Percentiles rank a stretch among this genome's conserved stretches.
phyloP scores from a whole-genome alignment of 2,888 invertebrate genomes.

The Adelphocoris suturalis region DNA sequence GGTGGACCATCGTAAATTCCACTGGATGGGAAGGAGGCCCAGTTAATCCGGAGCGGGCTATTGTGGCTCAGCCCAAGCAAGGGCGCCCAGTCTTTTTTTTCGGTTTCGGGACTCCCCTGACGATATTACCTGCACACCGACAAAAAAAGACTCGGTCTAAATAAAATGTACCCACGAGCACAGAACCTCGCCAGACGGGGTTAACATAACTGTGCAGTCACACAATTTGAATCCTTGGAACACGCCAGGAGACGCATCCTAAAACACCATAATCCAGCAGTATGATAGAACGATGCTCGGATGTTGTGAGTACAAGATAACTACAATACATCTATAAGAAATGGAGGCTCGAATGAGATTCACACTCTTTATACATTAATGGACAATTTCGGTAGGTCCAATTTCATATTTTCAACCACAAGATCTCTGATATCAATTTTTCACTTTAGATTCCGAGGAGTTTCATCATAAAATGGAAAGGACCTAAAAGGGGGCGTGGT shows the following conservation, averaged over 20 bases:
- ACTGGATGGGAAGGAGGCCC: neutral
- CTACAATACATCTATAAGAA: too few relatives aligned
- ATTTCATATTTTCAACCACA: too few relatives aligned
- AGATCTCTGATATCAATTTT: too few relatives aligned
- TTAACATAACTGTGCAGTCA: neutral
- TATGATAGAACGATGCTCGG: too few relatives aligned
- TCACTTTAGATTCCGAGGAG: too few relatives aligned
- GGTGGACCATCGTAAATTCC: constrained; percentile 15
- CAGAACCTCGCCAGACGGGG: neutral
- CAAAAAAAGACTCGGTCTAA: neutral
- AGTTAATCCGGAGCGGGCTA: constrained; percentile 24
- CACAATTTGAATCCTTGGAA: neutral
- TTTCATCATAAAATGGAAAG: too few relatives aligned
- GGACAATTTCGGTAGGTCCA: too few relatives aligned
- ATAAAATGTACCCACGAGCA: neutral
- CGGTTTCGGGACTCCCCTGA: neutral
- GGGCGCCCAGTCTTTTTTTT: constrained; percentile 16
- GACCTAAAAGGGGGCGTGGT: too few relatives aligned
- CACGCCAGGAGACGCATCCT: neutral
- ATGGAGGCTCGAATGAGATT: too few relatives aligned
- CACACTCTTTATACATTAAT: too few relatives aligned
- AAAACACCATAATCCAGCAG: too few relatives aligned
- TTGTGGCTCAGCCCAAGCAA: neutral
- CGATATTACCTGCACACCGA: neutral
- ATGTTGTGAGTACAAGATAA: too few relatives aligned